Conservation (phyloP, 1,140 invertebrate genomes). For the Oreohelix idahoensis region DNA sequence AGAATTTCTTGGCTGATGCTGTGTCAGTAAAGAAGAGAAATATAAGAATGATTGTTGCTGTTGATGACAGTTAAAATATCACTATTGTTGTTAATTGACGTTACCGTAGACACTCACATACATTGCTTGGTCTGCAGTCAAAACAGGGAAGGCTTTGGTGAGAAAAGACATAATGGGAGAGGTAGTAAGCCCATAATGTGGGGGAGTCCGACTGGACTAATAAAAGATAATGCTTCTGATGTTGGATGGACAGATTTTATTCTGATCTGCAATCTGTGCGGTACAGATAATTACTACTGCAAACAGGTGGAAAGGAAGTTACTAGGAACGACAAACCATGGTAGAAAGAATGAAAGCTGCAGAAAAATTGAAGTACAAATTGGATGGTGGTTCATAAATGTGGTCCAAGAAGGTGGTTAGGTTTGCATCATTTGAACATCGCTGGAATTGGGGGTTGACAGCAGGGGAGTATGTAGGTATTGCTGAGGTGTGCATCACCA, state of each 20-base stretch:
- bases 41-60: neutral
- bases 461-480: too few species aligned
- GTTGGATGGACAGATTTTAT: too few species aligned
- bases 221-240: neutral
- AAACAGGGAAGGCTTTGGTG: neutral
- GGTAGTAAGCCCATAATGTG: neutral
- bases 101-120: neutral
- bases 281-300: neutral
- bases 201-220: neutral
- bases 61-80: neutral
- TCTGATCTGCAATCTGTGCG: too few species aligned
- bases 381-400: too few species aligned
- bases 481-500: too few species aligned
- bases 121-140: neutral
- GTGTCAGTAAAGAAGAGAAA: neutral
- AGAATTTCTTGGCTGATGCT: neutral
- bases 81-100: neutral
- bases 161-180: neutral
- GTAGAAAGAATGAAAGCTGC: too few species aligned
- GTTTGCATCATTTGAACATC: too few species aligned
- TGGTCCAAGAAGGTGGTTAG: too few species aligned
- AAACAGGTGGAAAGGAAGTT: neutral
- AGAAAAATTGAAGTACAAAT: too few species aligned
- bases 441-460: too few species aligned
- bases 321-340: too few species aligned